Percentiles rank a stretch among this genome's conserved stretches.
These are phyloP conservation scores for Megaustenia siamemsis DNA, from an alignment of 2,888 invertebrate species.

Conservation along the genomic window DNA sequence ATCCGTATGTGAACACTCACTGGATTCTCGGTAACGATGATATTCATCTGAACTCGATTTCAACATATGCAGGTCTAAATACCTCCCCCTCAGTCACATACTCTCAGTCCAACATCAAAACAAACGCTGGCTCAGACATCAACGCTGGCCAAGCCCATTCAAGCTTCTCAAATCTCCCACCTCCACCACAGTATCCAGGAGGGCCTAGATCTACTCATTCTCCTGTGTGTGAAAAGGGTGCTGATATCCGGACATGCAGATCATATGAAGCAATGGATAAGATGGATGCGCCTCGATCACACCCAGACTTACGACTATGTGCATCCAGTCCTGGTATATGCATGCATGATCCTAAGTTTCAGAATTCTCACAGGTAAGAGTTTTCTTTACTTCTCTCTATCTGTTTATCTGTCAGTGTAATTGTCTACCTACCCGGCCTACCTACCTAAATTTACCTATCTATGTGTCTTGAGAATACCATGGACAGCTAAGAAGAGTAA, in stretches of 20 bases:
- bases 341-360: constrained; percentile 37
- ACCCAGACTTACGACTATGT: constrained; percentile 42
- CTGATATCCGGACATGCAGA: constrained; percentile 45
- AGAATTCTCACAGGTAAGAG: constrained; percentile 28
- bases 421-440: too few relatives aligned
- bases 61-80: background rate
- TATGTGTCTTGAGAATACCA: too few relatives aligned
- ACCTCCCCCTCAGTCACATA: constrained; percentile 20
- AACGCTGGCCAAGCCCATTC: constrained; percentile 54
- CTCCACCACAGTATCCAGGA: constrained; percentile 77
- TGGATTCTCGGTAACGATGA: constrained; percentile 54
- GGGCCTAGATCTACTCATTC: constrained; percentile 49
- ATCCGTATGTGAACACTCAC: constrained; percentile 59
- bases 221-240: background rate
- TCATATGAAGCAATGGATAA: constrained; percentile 50
- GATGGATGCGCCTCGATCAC: background rate
- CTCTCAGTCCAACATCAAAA: background rate
- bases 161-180: constrained; percentile 70
- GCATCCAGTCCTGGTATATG: constrained; percentile 52
- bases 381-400: too few relatives aligned
- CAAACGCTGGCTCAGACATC: background rate
- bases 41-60: constrained; percentile 24
- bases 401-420: too few relatives aligned
- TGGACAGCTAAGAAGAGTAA: too few relatives aligned
- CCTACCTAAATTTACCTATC: too few relatives aligned